Evolutionary conservation across 1,140 invertebrate species (phyloP), one percentile per base, ranked within the genome.

Genomic region (Campoletis sonorensis): DNA sequence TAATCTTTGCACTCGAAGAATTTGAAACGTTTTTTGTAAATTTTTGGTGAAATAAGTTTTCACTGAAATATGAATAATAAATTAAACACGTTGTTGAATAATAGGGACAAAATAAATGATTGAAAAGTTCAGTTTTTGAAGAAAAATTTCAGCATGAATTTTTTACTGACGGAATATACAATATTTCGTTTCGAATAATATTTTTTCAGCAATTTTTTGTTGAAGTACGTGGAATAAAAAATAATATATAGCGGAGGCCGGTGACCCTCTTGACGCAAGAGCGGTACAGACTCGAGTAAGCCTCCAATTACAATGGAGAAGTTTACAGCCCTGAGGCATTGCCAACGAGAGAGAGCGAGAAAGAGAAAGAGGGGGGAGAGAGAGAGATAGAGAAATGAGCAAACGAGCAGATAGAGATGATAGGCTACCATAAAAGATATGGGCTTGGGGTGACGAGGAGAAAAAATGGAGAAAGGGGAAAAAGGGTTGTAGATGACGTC

Each of bases 271-370:
- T 64, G 75, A 37, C 51, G 61, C n/a, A 10, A 23, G 61, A 64
- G 61, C 23, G 61, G 54, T 16, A 45, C 73, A 51, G 45, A 70
- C 27, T 80, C 33, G 70, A 83, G 76, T 67, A 78, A 81, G 68
- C 72, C 82, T 83, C 79, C 79, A 81, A 83, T 83, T 83, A 83
- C 82, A 81, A 81, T 81, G 82, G 78, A 79, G 67, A 79, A 83
- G 82, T 81, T 83, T 79, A 70, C 73, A 79, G 40, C 54, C 79
- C 33, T 33, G 68, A 23, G 81, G 76, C 49, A 33, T n/a, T 64
- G 68, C 30, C 71, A 27, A 30, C 64, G 37, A 71, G 45, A 18
- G 30, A 45, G 54, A 61, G 18, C 61, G 51, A 23, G 45, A 77
- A 82, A 33, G 30, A 33, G 30, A 33, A 33, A 33, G 30, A 33